phyloP scores from a whole-genome alignment of 1,140 invertebrate species.

The Heliconius eleuchia region DNA sequence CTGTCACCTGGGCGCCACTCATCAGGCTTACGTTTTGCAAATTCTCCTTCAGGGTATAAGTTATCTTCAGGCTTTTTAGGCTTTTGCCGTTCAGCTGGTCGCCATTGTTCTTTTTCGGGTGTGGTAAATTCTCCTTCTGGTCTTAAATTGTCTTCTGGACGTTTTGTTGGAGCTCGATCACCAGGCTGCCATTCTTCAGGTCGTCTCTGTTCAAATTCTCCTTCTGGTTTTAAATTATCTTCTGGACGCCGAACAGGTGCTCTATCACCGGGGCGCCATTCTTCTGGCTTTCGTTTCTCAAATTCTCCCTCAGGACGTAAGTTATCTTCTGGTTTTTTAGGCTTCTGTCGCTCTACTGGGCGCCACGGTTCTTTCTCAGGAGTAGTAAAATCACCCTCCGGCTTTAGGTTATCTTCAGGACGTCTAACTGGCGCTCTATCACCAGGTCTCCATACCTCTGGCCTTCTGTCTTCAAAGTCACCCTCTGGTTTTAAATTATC shows the following conservation, averaged over 20 bases:
- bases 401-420: slow-evolving; percentile 82
- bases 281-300: slow-evolving; percentile 57
- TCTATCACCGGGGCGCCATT: slow-evolving; percentile 82
- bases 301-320: slow-evolving; percentile 84
- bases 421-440: slow-evolving; percentile 82
- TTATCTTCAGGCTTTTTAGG: slow-evolving; percentile 64
- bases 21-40: slow-evolving; percentile 76
- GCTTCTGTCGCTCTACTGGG: slow-evolving; percentile 69
- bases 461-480: slow-evolving; percentile 71
- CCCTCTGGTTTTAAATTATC: slow-evolving; percentile 70
- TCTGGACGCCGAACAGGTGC: slow-evolving; percentile 35
- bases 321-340: slow-evolving; percentile 82
- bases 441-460: slow-evolving; percentile 81
- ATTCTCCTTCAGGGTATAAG: slow-evolving; percentile 73
- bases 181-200: slow-evolving; percentile 59
- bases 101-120: slow-evolving; percentile 69
- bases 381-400: slow-evolving; percentile 81
- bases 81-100: slow-evolving; percentile 74
- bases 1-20: slow-evolving; percentile 79
- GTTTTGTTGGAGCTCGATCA: slow-evolving; percentile 61
- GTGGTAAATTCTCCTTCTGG: slow-evolving; percentile 82
- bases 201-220: slow-evolving; percentile 70
- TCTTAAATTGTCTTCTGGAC: slow-evolving; percentile 81
- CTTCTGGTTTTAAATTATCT: slow-evolving; percentile 83
- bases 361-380: slow-evolving; percentile 67